These are phyloP conservation scores for Myodes glareolus DNA, from an alignment of 2,113 vertebrate species.

Conservation along the genomic window DNA sequence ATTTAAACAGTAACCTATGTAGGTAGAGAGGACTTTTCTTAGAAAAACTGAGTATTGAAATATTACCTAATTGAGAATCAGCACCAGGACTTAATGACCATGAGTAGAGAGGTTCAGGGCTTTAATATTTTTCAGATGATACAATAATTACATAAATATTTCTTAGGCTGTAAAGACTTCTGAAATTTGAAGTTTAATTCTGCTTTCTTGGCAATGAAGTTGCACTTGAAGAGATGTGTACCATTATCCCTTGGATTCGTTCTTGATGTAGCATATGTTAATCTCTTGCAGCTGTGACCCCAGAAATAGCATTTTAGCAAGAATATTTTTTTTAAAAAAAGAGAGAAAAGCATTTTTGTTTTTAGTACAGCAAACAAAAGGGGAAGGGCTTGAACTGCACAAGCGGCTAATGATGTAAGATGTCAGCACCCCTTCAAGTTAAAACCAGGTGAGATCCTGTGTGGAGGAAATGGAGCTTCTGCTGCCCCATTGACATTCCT, in stretches of 20 bases:
- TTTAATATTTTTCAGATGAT: constrained; percentile 65
- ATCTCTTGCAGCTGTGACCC: constrained; percentile 76
- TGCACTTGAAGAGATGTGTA: constrained; percentile 56
- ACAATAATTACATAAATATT: constrained; percentile 69
- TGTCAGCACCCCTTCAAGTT: not conserved
- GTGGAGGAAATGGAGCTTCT: not conserved
- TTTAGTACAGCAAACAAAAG: constrained; percentile 61
- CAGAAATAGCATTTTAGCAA: constrained; percentile 69
- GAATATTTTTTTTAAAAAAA: constrained; percentile 21
- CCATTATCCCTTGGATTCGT: constrained; percentile 49
- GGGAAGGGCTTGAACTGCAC: not conserved
- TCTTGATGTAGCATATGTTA: constrained; percentile 52
- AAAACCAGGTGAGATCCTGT: not conserved
- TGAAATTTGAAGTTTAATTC: constrained; percentile 63
- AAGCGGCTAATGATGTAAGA: not conserved
- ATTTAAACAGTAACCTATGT: not conserved
- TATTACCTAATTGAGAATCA: not conserved
- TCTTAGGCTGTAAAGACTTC: constrained; percentile 44
- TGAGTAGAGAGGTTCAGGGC: not conserved
- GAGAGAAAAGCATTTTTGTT: not conserved
- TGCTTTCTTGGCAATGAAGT: constrained; percentile 61
- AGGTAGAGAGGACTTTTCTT: not conserved
- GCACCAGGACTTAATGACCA: not conserved
- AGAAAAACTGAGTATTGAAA: not conserved
- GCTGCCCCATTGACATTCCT: not conserved